A percentile compares a stretch with the other conserved stretches of the same genome.
Conservation (phyloP, 2,888 invertebrate genomes). For the Pandemis corylana region DNA sequence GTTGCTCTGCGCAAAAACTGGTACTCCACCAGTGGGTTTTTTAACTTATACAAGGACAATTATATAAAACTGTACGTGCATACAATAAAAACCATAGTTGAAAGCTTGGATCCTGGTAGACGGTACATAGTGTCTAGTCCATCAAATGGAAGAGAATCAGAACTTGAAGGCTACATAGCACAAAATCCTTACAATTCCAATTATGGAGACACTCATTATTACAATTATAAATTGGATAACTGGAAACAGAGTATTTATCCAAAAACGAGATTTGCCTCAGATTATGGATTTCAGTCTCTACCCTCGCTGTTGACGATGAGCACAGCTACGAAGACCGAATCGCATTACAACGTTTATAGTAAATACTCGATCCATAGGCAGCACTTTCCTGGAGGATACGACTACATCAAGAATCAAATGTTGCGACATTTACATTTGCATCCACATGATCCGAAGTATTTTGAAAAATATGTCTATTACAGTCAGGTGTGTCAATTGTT, state of each 20-base stretch:
- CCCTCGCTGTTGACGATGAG: slow-evolving; percentile 89
- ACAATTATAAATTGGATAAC: slow-evolving; percentile 92
- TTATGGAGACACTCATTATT: slow-evolving; percentile 97
- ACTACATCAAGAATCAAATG: slow-evolving; percentile 86
- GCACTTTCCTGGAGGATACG: slow-evolving; percentile 92
- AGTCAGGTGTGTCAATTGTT: slow-evolving; percentile 88
- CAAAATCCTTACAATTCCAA: slow-evolving; percentile 89
- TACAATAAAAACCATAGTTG: slow-evolving; percentile 88
- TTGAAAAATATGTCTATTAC: slow-evolving; percentile 90
- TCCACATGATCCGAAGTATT: slow-evolving; percentile 80
- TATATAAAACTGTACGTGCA: slow-evolving; percentile 93
- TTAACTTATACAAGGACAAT: slow-evolving; percentile 87
- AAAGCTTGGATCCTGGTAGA: slow-evolving; percentile 86
- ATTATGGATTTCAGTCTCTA: slow-evolving; percentile 97
- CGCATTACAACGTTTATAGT: slow-evolving; percentile 83
- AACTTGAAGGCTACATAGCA: slow-evolving; percentile 91
- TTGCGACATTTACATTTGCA: slow-evolving; percentile 86
- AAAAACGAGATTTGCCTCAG: slow-evolving; percentile 95
- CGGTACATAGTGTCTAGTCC: slow-evolving; percentile 95
- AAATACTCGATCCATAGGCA: slow-evolving; percentile 91
- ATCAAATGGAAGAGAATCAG: slow-evolving; percentile 91
- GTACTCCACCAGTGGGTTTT: slow-evolving; percentile 86
- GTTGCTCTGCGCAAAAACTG: slow-evolving; percentile 93
- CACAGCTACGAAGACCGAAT: slow-evolving; percentile 80
- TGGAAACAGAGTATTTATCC: slow-evolving; percentile 93